Conservation (phyloP, 2,888 invertebrate genomes). For the Parthenolecanium corni region DNA sequence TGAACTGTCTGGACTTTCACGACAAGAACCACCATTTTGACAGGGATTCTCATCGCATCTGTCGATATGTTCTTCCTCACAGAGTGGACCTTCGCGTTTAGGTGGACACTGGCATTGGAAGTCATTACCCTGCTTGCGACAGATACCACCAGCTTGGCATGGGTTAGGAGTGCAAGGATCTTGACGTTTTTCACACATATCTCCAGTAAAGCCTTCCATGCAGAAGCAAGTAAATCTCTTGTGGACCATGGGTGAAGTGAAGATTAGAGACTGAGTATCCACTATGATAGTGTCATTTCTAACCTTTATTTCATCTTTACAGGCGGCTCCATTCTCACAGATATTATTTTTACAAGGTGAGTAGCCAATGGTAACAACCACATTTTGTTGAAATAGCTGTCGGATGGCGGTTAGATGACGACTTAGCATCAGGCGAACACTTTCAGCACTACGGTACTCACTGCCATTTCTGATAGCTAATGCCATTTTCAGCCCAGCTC, state of each 20-base stretch:
- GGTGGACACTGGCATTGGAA: conserved; percentile 72
- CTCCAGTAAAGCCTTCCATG: conserved; percentile 70
- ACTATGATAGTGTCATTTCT: conserved; percentile 59
- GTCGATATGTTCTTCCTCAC: conserved; percentile 72
- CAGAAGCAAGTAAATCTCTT: conserved; percentile 73
- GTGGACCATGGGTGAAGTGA: conserved; percentile 68
- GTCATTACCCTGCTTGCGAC: conserved; percentile 69
- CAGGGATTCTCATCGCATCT: conserved; percentile 78
- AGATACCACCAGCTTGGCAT: conserved; percentile 72
- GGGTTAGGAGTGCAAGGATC: conserved; percentile 86
- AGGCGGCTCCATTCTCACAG: conserved; percentile 68
- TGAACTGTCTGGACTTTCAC: conserved; percentile 73
- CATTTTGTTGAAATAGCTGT: conserved; percentile 50
- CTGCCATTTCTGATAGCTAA: conserved; percentile 50
- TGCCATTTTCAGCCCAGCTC: conserved; percentile 56
- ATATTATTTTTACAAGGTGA: conserved; percentile 60
- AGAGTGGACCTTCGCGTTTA: conserved; percentile 67
- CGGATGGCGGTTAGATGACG: conserved; percentile 54
- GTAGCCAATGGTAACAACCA: conserved; percentile 56
- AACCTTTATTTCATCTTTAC: conserved; percentile 58
- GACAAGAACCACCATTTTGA: conserved; percentile 81
- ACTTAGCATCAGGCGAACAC: conserved; percentile 50
- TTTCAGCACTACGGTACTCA: conserved; percentile 52
- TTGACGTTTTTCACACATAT: conserved; percentile 69
- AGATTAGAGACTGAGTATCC: conserved; percentile 67